Evolutionary conservation across 2,888 invertebrate genomes (phyloP), one percentile per base, ranked within the genome.

Genomic region (Apamea sordens): DNA sequence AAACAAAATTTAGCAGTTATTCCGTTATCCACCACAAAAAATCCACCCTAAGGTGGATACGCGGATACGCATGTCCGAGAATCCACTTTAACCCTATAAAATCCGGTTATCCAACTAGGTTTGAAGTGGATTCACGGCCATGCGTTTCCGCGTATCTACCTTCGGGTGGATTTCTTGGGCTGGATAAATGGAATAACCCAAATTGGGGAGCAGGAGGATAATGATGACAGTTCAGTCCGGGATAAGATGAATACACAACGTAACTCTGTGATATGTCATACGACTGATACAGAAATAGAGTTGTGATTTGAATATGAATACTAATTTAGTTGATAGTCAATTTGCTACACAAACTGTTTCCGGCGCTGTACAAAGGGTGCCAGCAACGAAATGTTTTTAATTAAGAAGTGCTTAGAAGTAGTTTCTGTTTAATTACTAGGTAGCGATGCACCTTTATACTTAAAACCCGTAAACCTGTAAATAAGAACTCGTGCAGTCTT

Each of bases 391-490:
- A 69, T 75, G 72, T 67, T 67, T 82, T 85, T 82, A 82, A 80
- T 86, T 85, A 80, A 73, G 68, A 56, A 73, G 63, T 69, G 44
- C 61, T 72, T 86, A 61, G 36, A 44, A 63, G 77, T 74, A 71
- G 74, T 88, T 79, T 77, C 65, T 47, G 41, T 69, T 73, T 80
- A 84, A 86, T 84, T 81, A 82, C 44, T 44, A 77, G 68, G 73
- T 32, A 59, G 73, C 32, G 71, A 70, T 76, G 73, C 47, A 67
- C 13, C 67, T 78, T 76, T 69, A 67, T 65, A 67, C 63, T 77
- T 83, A 64, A 24, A 73, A 36, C 24, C 28, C 61, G 28, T 50
- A 61, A n/a, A n/a, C n/a, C n/a, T n/a, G 32, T 64, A 64, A 77
- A 68, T 71, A 75, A 72, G 41, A 44, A 73, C 18, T 15, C 24